Conservation (phyloP, 2,797 vertebrate genomes). For the Phataginus tricuspis region DNA sequence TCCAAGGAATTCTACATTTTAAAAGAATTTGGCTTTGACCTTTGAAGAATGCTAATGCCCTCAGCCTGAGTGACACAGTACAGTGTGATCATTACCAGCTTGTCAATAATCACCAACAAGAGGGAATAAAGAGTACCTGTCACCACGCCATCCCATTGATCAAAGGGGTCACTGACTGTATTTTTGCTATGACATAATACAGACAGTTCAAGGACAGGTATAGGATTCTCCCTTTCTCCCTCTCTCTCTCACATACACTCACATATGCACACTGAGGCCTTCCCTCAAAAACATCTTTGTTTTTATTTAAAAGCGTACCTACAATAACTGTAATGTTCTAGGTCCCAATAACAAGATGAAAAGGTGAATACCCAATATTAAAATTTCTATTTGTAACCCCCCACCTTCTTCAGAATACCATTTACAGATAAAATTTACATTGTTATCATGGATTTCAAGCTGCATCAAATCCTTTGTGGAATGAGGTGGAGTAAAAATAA, state of each 20-base stretch:
- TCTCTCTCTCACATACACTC: too few species aligned
- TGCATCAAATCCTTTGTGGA: neutral
- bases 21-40: slow-evolving; percentile 86
- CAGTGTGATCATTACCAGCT: slow-evolving; percentile 88
- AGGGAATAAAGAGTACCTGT: slow-evolving; percentile 90
- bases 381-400: neutral
- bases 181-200: slow-evolving; percentile 84
- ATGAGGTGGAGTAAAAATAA: slow-evolving; percentile 9
- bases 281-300: neutral
- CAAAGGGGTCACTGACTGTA: slow-evolving; percentile 89
- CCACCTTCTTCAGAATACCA: neutral
- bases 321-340: neutral
- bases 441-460: neutral
- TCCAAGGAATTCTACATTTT: slow-evolving; percentile 73
- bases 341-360: neutral
- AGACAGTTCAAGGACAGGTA: slow-evolving; percentile 71
- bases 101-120: slow-evolving; percentile 92
- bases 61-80: slow-evolving; percentile 87
- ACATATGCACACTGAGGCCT: neutral
- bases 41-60: slow-evolving; percentile 92
- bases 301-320: slow-evolving; percentile 49
- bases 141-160: slow-evolving; percentile 90
- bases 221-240: neutral
- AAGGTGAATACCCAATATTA: slow-evolving; percentile 6
- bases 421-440: neutral